A percentile compares a stretch with the other conserved stretches of the same genome.
These are phyloP conservation scores for Pocillopora damicornis DNA, from an alignment of 64 coral and sea anemone species.

Conservation along the genomic window DNA sequence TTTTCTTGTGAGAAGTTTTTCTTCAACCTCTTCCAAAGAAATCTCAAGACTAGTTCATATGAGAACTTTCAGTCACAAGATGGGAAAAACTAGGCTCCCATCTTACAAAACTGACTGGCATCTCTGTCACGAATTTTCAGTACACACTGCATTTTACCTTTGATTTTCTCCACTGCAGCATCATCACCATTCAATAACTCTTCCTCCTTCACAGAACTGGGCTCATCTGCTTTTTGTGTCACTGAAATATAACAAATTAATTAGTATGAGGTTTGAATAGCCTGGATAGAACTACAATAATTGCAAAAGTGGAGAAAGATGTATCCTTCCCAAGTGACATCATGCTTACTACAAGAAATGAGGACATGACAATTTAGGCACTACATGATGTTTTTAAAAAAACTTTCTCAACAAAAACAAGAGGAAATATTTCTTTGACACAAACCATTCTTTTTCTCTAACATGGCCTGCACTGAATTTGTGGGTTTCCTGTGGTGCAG, in stretches of 20 bases:
- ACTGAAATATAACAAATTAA: not conserved
- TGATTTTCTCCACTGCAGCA: not conserved
- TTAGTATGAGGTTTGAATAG: not conserved
- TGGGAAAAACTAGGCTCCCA: too few relatives aligned
- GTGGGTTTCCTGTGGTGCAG: not conserved
- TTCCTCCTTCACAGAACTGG: not conserved
- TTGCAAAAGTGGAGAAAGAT: not conserved
- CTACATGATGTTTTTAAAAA: not conserved
- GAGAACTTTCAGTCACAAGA: too few relatives aligned
- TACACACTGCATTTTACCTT: not conserved
- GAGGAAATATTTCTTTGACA: not conserved
- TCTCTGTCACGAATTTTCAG: too few relatives aligned
- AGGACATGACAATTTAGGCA: too few relatives aligned
- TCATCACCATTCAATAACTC: not conserved
- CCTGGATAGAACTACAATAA: not conserved
- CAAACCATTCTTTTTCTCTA: constrained; percentile 18
- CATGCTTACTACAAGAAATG: too few relatives aligned
- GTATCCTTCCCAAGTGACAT: too few relatives aligned
- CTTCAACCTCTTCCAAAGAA: too few relatives aligned
- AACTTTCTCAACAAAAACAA: not conserved
- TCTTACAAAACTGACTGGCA: too few relatives aligned
- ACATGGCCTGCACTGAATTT: not conserved
- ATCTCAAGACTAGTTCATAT: too few relatives aligned
- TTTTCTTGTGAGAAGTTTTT: too few relatives aligned
- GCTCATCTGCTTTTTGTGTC: not conserved